Evolutionary conservation across 2,888 invertebrate genomes (phyloP), one percentile per base, ranked within the genome.

Genomic region (Microdon myrmicae): DNA sequence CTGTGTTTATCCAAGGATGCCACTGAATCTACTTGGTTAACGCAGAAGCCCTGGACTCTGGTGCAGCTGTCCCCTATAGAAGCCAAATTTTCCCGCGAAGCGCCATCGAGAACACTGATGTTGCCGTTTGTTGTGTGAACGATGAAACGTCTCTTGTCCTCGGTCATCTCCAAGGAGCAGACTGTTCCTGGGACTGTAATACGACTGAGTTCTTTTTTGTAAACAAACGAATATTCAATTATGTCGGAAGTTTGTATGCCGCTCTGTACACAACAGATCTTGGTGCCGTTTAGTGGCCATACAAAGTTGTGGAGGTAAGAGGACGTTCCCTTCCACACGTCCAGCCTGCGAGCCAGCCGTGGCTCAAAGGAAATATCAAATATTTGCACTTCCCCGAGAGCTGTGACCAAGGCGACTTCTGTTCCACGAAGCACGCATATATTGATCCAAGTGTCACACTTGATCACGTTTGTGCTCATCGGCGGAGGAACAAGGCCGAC

Each of bases 401-500:
- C 26, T 22, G 47, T 71, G 66, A 43, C 68, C 67, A 13, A 84
- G 83, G 34, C 84, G n/a, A n/a, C n/a, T n/a, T n/a, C n/a, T n/a
- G n/a, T n/a, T n/a, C n/a, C n/a, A n/a, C n/a, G 82, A 80, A 88
- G 88, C 59, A 82, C 78, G 10, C 89, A 78, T 17, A 83, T 81
- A 74, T 86, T 86, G 1, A 90, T 82, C 58, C 84, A 79, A 16
- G 78, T 75, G 0, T 84, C 79, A 49, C 85, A 76, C 39, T 83
- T 74, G 8, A 91, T 71, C 68, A 82, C 82, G 43, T 83, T 81
- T 39, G 87, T 86, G 54, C 84, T 83, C 89, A 93, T 88, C 22
- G 95, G 95, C 1, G 96, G 95, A 17, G 96, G 95, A 7, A 93
- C 83, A 14, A 92, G 82, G 51, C 86, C 84, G 60, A 85, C 81